Percentiles rank a stretch among this genome's conserved stretches.
Conservation (phyloP, 2,797 vertebrate species). For the Enteromius thamalakanensis region DNA sequence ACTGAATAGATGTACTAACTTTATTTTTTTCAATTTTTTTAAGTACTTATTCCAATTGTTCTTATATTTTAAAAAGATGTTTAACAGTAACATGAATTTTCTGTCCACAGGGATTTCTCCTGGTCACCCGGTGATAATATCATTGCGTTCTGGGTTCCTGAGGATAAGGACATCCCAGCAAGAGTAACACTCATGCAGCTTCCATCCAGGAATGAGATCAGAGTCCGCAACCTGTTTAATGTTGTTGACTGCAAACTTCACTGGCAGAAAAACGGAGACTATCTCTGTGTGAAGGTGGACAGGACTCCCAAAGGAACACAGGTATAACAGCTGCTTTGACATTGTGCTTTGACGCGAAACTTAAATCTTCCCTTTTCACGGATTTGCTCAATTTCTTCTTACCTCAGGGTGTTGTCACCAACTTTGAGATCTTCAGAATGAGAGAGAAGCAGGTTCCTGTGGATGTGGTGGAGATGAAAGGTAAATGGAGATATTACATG, state of each 20-base stretch:
- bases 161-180: constrained; percentile 98
- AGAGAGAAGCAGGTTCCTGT: constrained; percentile 98
- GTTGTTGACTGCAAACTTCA: constrained; percentile 98
- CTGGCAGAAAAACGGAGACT: constrained; percentile 98
- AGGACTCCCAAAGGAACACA: constrained; percentile 95
- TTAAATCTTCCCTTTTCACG: background rate
- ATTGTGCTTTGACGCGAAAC: background rate
- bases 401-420: constrained; percentile 95
- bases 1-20: background rate
- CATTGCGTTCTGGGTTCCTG: constrained; percentile 98
- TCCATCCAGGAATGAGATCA: constrained; percentile 93
- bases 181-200: constrained; percentile 98
- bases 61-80: background rate
- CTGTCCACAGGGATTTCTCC: constrained; percentile 88
- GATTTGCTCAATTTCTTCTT: background rate
- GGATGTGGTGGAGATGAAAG: constrained; percentile 99
- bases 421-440: constrained; percentile 99
- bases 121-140: constrained; percentile 99
- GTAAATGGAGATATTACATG: constrained; percentile 67
- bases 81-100: constrained; percentile 10
- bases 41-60: background rate
- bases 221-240: constrained; percentile 97
- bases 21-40: background rate
- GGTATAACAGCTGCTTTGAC: constrained; percentile 68
- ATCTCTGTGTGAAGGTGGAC: constrained; percentile 97